phyloP scores from a whole-genome alignment of 2,797 vertebrate species.

The Xerus rutilus region DNA sequence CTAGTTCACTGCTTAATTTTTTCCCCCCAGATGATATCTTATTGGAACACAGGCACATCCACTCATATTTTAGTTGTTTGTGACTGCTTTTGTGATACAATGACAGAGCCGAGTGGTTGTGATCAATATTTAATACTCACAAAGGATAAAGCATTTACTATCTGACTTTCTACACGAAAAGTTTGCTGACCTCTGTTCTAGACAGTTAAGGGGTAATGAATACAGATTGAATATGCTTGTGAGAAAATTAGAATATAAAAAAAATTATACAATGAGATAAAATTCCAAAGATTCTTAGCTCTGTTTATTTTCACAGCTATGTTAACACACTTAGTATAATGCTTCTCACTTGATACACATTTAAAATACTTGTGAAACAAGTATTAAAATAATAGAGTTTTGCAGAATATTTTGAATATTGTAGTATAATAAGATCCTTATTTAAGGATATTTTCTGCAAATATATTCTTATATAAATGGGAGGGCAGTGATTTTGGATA shows the following conservation, averaged over 20 bases:
- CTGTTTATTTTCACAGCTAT: conserved; percentile 24
- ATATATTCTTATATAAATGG: not conserved
- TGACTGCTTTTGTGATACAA: not conserved
- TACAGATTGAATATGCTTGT: not conserved
- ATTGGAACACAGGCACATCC: not conserved
- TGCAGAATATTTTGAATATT: not conserved
- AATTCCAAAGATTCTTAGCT: not conserved
- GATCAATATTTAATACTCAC: not conserved
- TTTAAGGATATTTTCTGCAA: not conserved
- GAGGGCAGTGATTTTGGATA: not conserved
- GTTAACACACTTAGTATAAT: conserved; percentile 26
- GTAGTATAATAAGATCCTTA: not conserved
- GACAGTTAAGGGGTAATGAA: not conserved
- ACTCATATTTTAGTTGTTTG: not conserved
- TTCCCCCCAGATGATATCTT: not conserved
- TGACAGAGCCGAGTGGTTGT: not conserved
- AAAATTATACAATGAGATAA: not conserved
- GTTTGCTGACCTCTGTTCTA: not conserved
- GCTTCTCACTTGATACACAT: not conserved
- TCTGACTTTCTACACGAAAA: not conserved
- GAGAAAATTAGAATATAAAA: not conserved
- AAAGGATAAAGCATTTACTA: not conserved
- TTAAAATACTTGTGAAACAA: conserved; percentile 47
- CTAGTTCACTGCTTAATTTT: not conserved
- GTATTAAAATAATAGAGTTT: not conserved